A percentile compares a stretch with the other conserved stretches of the same genome.
These are phyloP conservation scores for Drosophila serrata DNA, from an alignment of 1,140 invertebrate species.

Conservation along the genomic window DNA sequence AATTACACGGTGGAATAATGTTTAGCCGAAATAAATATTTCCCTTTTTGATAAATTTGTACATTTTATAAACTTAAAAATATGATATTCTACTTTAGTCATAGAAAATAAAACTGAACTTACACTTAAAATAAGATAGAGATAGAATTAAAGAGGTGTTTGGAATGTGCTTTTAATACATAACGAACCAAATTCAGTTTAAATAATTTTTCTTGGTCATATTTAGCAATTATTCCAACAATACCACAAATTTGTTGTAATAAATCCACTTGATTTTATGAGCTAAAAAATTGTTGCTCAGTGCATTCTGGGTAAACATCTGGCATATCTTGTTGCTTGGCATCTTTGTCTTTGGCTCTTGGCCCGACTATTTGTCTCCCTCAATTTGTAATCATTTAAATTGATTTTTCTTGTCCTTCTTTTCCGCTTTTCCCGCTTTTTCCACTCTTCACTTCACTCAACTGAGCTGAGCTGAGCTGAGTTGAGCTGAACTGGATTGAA, in stretches of 20 bases:
- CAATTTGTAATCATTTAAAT: constrained; percentile 84
- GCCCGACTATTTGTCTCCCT: constrained; percentile 76
- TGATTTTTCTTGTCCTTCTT: constrained; percentile 79
- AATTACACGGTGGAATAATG: constrained; percentile 45
- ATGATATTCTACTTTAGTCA: too few species aligned
- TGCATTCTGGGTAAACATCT: constrained; percentile 28
- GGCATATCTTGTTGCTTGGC: constrained; percentile 46
- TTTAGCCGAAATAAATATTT: background rate
- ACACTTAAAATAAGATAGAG: too few species aligned
- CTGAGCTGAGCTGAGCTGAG: constrained; percentile 2
- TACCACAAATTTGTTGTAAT: background rate
- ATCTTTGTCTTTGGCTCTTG: constrained; percentile 45
- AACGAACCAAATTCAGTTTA: too few species aligned
- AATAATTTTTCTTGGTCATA: too few species aligned
- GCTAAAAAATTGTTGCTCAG: constrained; percentile 8
- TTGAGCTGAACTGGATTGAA: constrained; percentile 6
- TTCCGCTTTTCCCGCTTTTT: constrained; percentile 37
- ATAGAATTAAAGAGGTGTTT: too few species aligned
- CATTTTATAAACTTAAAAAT: too few species aligned
- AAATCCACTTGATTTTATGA: background rate
- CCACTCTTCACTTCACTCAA: constrained; percentile 30
- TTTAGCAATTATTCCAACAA: too few species aligned
- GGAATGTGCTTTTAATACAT: too few species aligned
- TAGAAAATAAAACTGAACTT: too few species aligned
- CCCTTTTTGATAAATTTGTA: background rate